These are phyloP conservation scores for Anadara kagoshimensis DNA, from an alignment of 1,140 invertebrate species.

Conservation along the genomic window DNA sequence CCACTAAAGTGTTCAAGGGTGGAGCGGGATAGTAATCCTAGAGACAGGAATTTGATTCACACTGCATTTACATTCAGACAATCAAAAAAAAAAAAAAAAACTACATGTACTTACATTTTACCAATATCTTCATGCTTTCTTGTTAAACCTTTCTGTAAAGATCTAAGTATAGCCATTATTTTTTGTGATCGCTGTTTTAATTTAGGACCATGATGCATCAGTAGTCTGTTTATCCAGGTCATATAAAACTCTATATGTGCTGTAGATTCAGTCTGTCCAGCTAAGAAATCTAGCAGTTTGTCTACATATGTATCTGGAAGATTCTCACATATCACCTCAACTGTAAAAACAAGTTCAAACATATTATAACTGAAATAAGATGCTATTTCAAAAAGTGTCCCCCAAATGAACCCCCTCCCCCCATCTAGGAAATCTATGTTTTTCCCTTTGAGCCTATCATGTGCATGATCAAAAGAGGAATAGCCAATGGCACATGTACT, in stretches of 20 bases:
- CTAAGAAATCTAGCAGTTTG: slow-evolving; percentile 82
- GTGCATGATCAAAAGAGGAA: no score
- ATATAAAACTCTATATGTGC: slow-evolving; percentile 92
- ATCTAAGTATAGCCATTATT: slow-evolving; percentile 80
- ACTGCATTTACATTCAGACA: no score
- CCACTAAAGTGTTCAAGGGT: neutral
- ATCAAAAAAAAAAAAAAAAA: no score
- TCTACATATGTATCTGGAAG: slow-evolving; percentile 86
- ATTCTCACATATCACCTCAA: slow-evolving; percentile 82
- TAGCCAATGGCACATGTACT: no score
- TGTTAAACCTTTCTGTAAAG: slow-evolving; percentile 86
- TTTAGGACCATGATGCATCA: slow-evolving; percentile 79
- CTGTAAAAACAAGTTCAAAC: slow-evolving; percentile 76
- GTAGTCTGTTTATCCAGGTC: slow-evolving; percentile 83
- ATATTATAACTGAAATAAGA: no score
- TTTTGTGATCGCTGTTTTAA: slow-evolving; percentile 75
- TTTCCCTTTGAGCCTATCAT: no score
- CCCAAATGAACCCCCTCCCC: no score
- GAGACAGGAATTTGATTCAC: neutral
- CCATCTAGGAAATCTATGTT: no score
- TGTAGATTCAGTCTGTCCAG: slow-evolving; percentile 83
- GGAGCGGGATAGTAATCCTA: neutral
- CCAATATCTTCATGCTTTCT: slow-evolving; percentile 87
- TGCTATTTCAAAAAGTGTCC: no score
- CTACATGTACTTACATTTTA: slow-evolving; percentile 83